These are phyloP conservation scores for Gonatopus flavifemur DNA, from an alignment of 1,140 invertebrate genomes.

Conservation along the genomic window DNA sequence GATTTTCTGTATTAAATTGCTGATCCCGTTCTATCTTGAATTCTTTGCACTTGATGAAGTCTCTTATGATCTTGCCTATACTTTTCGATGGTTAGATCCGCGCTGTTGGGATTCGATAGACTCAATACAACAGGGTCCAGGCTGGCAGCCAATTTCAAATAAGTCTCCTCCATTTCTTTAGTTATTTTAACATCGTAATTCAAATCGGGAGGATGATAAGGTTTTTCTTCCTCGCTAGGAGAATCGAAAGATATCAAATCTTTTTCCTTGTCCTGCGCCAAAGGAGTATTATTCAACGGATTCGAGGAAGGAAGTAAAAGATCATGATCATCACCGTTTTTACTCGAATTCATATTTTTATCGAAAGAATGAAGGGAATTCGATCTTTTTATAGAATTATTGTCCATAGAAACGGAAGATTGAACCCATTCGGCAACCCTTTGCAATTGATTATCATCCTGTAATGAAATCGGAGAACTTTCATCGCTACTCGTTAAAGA, in stretches of 20 bases:
- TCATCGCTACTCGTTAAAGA: slow-evolving; percentile 48
- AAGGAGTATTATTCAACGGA: background rate
- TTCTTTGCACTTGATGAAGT: slow-evolving; percentile 32
- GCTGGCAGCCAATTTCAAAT: slow-evolving; percentile 52
- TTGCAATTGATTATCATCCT: slow-evolving; percentile 59
- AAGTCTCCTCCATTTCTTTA: slow-evolving; percentile 55
- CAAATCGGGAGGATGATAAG: background rate
- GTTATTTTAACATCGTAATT: slow-evolving; percentile 48
- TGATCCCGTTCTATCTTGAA: slow-evolving; percentile 34
- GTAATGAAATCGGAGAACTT: slow-evolving; percentile 32
- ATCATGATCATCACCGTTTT: background rate
- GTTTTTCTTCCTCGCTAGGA: slow-evolving; percentile 15
- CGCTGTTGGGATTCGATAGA: slow-evolving; percentile 24
- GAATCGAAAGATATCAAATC: slow-evolving; percentile 50
- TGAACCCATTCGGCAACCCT: slow-evolving; percentile 72
- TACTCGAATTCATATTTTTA: background rate
- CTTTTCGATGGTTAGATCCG: slow-evolving; percentile 51
- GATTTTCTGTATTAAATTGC: slow-evolving; percentile 39
- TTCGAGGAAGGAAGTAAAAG: slow-evolving; percentile 3
- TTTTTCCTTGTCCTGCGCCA: slow-evolving; percentile 18
- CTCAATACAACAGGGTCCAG: slow-evolving; percentile 41
- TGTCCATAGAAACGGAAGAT: slow-evolving; percentile 29
- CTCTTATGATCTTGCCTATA: slow-evolving; percentile 51
- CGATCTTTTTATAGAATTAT: slow-evolving; percentile 4
- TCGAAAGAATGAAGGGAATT: slow-evolving; percentile 12